Percentiles rank a stretch among this genome's conserved stretches.
Evolutionary conservation across 2,888 invertebrate genomes (phyloP).

Genomic region (Agriopis leucophaearia): DNA sequence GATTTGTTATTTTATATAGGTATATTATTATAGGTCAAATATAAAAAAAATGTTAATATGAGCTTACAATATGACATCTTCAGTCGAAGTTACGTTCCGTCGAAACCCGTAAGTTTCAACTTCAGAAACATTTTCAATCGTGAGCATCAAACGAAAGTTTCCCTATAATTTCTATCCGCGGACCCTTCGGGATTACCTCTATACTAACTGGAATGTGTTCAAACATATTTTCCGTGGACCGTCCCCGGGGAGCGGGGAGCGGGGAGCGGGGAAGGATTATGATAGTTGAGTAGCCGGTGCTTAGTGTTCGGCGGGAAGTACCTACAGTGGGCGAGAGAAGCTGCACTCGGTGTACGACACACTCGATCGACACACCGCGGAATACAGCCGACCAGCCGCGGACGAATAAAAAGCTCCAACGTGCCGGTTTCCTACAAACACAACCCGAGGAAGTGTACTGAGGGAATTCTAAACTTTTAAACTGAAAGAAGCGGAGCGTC

Average conservation of each 20-base stretch:
- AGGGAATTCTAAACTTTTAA: slow-evolving; percentile 12
- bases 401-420: background rate
- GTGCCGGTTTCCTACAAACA: background rate
- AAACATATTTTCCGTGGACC: slow-evolving; percentile 11
- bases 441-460: slow-evolving; percentile 5
- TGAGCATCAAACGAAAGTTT: slow-evolving; percentile 12
- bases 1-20: too few relatives aligned
- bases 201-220: slow-evolving; percentile 1
- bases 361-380: too few relatives aligned
- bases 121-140: slow-evolving; percentile 21
- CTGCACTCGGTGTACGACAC: too few relatives aligned
- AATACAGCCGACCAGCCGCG: background rate
- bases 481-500: slow-evolving; percentile 12
- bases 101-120: slow-evolving; percentile 1
- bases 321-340: too few relatives aligned
- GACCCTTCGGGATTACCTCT: slow-evolving; percentile 1
- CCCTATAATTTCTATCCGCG: slow-evolving; percentile 12
- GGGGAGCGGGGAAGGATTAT: background rate
- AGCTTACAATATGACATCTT: background rate
- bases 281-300: background rate
- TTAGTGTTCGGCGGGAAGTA: background rate
- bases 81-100: background rate
- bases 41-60: background rate
- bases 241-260: background rate
- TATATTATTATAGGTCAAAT: too few relatives aligned